Conservation (phyloP, 2,888 invertebrate species). For the Drosophila ezoana region DNA sequence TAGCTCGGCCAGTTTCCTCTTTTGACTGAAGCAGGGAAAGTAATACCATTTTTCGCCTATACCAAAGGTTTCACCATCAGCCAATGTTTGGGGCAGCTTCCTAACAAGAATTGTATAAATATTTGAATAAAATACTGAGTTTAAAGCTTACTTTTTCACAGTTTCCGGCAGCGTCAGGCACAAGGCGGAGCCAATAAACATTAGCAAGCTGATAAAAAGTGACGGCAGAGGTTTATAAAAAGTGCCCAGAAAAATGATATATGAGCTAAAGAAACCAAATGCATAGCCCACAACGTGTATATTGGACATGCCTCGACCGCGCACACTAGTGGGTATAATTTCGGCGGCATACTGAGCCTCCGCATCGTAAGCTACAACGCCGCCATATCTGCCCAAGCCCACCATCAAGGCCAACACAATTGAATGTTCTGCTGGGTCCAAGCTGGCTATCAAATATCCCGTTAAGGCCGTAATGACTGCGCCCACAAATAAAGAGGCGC, state of each 20-base stretch:
- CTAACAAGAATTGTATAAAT: conserved; percentile 54
- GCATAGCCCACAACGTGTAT: conserved; percentile 87
- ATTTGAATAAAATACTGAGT: background rate
- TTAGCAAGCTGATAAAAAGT: conserved; percentile 86
- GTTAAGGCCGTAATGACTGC: conserved; percentile 86
- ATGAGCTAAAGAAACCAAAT: conserved; percentile 87
- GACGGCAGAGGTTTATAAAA: conserved; percentile 86
- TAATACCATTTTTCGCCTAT: conserved; percentile 86
- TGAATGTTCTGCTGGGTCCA: conserved; percentile 78
- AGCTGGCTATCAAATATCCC: conserved; percentile 84
- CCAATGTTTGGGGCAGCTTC: conserved; percentile 86
- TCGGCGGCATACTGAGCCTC: conserved; percentile 88
- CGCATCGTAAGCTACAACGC: conserved; percentile 87
- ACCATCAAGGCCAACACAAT: conserved; percentile 85
- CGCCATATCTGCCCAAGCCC: conserved; percentile 86
- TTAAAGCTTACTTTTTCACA: conserved; percentile 80
- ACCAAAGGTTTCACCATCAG: conserved; percentile 87
- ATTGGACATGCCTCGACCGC: conserved; percentile 87
- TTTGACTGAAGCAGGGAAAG: conserved; percentile 84
- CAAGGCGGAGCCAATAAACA: conserved; percentile 86
- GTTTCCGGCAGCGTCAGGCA: conserved; percentile 87
- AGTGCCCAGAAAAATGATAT: conserved; percentile 86
- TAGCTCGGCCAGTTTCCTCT: conserved; percentile 13
- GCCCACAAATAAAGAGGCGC: conserved; percentile 85
- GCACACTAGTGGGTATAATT: conserved; percentile 87